Conservation (phyloP, 2,797 vertebrate genomes). For the Cyclura pinguis region DNA sequence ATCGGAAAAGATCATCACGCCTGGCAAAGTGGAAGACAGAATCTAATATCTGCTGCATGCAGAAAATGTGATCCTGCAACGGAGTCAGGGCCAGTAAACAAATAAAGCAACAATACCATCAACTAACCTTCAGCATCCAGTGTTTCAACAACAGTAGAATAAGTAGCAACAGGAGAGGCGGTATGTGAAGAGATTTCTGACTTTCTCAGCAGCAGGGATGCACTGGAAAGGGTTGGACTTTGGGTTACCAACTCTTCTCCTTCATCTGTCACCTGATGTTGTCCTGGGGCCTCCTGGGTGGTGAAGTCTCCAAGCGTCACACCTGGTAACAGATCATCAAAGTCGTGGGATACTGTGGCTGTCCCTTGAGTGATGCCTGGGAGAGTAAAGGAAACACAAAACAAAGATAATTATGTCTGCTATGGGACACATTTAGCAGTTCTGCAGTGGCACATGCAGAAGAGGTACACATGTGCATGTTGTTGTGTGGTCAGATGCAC, state of each 20-base stretch:
- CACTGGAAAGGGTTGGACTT: constrained; percentile 2
- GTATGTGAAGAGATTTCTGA: constrained; percentile 45
- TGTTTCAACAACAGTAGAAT: constrained; percentile 7
- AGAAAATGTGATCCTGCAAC: neutral
- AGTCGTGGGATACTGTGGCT: constrained; percentile 54
- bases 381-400: neutral
- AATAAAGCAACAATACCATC: neutral
- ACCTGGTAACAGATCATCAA: constrained; percentile 41
- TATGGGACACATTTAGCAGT: neutral
- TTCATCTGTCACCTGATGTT: constrained; percentile 28
- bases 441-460: too few species aligned
- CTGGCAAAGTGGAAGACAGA: too few species aligned
- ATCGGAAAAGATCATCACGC: too few species aligned
- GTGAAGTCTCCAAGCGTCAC: constrained; percentile 41
- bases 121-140: constrained; percentile 66
- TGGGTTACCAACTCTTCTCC: constrained; percentile 41
- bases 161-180: constrained; percentile 4
- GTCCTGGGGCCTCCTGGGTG: constrained; percentile 34
- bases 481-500: too few species aligned
- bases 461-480: too few species aligned
- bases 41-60: neutral
- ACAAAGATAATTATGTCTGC: neutral
- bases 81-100: neutral
- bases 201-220: constrained; percentile 47
- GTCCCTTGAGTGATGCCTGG: constrained; percentile 67